phyloP scores from a whole-genome alignment of 2,113 vertebrate genomes.

The Platichthys stellatus region DNA sequence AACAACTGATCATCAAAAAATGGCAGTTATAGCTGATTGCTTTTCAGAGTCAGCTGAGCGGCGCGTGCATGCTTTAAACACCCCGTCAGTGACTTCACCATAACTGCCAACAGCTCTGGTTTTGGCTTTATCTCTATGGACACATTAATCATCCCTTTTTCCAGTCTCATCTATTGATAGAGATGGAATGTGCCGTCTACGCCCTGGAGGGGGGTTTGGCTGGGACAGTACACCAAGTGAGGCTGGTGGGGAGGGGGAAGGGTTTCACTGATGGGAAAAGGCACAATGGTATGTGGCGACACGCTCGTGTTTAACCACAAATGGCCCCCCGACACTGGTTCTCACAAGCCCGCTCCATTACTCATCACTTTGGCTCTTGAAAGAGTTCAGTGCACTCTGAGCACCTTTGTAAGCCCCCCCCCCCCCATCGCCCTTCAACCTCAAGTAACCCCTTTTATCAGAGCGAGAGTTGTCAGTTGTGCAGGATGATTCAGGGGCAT shows the following conservation, averaged over 20 bases:
- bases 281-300: slow-evolving; percentile 78
- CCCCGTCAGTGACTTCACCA: slow-evolving; percentile 17
- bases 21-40: not conserved
- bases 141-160: slow-evolving; percentile 44
- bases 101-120: slow-evolving; percentile 40
- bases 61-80: slow-evolving; percentile 23
- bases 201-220: slow-evolving; percentile 61
- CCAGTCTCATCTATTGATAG: slow-evolving; percentile 66
- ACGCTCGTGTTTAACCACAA: slow-evolving; percentile 79
- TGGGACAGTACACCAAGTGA: slow-evolving; percentile 34
- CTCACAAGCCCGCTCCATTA: slow-evolving; percentile 83
- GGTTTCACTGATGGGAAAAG: slow-evolving; percentile 79
- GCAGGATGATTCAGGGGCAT: slow-evolving; percentile 59
- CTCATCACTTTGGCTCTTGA: slow-evolving; percentile 73
- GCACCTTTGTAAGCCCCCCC: slow-evolving; percentile 49
- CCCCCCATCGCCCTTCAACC: slow-evolving; percentile 22
- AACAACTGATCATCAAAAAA: not conserved
- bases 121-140: slow-evolving; percentile 41
- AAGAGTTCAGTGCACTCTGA: slow-evolving; percentile 62
- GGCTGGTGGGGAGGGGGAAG: not conserved
- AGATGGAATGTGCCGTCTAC: slow-evolving; percentile 69
- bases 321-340: slow-evolving; percentile 76
- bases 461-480: slow-evolving; percentile 20
- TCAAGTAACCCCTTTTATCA: slow-evolving; percentile 59
- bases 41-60: slow-evolving; percentile 36